Evolutionary conservation across 1,140 invertebrate species (phyloP).

Genomic region (Hylaeus volcanicus): DNA sequence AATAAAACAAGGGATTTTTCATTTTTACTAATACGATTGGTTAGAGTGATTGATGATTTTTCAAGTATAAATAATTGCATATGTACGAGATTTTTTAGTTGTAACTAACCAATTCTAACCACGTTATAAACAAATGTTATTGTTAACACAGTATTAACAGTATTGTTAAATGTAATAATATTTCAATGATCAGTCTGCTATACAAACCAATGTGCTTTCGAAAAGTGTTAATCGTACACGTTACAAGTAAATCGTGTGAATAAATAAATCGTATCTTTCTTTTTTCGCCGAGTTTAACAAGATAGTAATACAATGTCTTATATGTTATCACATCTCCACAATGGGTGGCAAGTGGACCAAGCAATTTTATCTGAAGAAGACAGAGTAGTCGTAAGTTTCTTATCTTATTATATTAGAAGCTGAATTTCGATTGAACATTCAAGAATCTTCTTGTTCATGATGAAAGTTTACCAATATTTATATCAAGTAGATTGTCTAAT

Average conservation of each 20-base stretch:
- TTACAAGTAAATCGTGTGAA: background rate
- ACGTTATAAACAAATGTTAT: background rate
- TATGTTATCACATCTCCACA: slow-evolving; percentile 99
- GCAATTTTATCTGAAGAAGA: slow-evolving; percentile 99
- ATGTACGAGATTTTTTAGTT: background rate
- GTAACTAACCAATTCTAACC: background rate
- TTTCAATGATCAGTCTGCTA: background rate
- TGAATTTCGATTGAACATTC: background rate
- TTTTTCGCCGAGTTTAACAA: background rate
- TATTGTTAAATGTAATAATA: background rate
- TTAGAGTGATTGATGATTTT: background rate
- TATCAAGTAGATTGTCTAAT: background rate
- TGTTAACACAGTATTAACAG: background rate
- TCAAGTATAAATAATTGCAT: background rate
- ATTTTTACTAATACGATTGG: no score
- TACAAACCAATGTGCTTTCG: no score
- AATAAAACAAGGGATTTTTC: no score
- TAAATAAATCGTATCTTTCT: background rate
- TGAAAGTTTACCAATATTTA: background rate
- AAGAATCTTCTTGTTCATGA: background rate
- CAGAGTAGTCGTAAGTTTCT: slow-evolving; percentile 90
- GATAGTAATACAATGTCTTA: slow-evolving; percentile 91
- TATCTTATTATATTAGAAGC: slow-evolving; percentile 33
- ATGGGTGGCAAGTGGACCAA: slow-evolving; percentile 99
- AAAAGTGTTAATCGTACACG: background rate